Evolutionary conservation across 2,888 invertebrate genomes (phyloP).

Genomic region (Dorcus parallelipipedus): DNA sequence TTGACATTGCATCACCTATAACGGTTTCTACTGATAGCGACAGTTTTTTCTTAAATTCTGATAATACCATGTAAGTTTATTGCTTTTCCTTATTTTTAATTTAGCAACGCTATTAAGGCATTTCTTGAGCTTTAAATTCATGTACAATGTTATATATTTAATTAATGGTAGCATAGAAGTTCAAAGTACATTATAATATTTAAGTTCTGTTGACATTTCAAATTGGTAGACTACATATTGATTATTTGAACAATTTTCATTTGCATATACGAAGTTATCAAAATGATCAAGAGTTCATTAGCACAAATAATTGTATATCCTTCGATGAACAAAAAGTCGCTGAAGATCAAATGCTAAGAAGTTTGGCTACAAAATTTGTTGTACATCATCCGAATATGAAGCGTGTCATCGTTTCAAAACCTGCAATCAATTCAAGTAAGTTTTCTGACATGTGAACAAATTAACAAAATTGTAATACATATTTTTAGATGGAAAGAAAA

Average conservation of each 20-base stretch:
- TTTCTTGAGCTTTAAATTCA: neutral
- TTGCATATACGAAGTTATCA: neutral
- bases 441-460: neutral
- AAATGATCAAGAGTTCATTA: neutral
- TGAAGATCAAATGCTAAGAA: too few species aligned
- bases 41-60: slow-evolving; percentile 18
- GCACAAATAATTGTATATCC: neutral
- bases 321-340: slow-evolving; percentile 4
- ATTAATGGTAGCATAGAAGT: too few species aligned
- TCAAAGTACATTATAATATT: too few species aligned
- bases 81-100: neutral
- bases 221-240: too few species aligned
- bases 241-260: neutral
- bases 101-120: neutral
- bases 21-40: slow-evolving; percentile 66
- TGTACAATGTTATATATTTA: neutral
- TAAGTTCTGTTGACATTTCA: too few species aligned
- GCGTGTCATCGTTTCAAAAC: slow-evolving; percentile 41
- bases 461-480: neutral
- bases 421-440: slow-evolving; percentile 31
- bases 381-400: slow-evolving; percentile 40
- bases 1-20: slow-evolving; percentile 31
- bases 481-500: slow-evolving; percentile 36
- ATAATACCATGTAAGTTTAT: slow-evolving; percentile 21
- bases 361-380: slow-evolving; percentile 35